Conservation (phyloP, 1,140 invertebrate species). For the Chrysopa pallens region DNA sequence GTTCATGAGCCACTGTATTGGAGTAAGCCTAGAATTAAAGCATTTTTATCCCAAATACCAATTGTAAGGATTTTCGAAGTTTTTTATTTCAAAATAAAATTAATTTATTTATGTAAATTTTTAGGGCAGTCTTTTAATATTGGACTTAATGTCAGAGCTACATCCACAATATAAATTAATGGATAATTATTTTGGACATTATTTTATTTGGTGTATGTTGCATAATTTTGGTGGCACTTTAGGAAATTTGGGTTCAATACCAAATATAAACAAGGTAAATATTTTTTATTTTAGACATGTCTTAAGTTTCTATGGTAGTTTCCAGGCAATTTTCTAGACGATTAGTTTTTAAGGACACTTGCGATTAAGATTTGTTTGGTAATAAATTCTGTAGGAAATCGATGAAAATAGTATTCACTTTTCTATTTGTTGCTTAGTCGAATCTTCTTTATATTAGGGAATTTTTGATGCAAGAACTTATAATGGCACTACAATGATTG, state of each 20-base stretch:
- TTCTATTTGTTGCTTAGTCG: too few species aligned
- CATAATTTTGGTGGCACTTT: conserved; percentile 87
- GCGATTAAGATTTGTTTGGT: too few species aligned
- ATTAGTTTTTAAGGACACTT: too few species aligned
- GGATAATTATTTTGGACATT: conserved; percentile 75
- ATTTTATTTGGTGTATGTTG: conserved; percentile 92
- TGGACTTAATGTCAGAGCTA: conserved; percentile 76
- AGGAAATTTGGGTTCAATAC: conserved; percentile 68
- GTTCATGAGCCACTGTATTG: conserved; percentile 50
- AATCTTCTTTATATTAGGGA: conserved; percentile 24
- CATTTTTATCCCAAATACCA: conserved; percentile 65
- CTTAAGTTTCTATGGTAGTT: too few species aligned
- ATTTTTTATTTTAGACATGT: conserved; percentile 4
- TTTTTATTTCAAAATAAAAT: not conserved
- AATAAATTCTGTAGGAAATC: too few species aligned
- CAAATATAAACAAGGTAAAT: conserved; percentile 50
- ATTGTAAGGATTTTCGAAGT: conserved; percentile 29
- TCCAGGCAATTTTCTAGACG: too few species aligned
- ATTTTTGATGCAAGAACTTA: conserved; percentile 42
- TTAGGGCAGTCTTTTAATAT: conserved; percentile 59
- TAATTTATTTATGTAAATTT: conserved; percentile 8
- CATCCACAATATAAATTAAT: conserved; percentile 58
- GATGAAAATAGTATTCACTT: too few species aligned
- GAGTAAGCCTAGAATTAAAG: conserved; percentile 44
- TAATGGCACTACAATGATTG: conserved; percentile 61